A percentile compares a stretch with the other conserved stretches of the same genome.
Evolutionary conservation across 2,888 invertebrate species (phyloP).

Genomic region (Erpobdella octoculata): DNA sequence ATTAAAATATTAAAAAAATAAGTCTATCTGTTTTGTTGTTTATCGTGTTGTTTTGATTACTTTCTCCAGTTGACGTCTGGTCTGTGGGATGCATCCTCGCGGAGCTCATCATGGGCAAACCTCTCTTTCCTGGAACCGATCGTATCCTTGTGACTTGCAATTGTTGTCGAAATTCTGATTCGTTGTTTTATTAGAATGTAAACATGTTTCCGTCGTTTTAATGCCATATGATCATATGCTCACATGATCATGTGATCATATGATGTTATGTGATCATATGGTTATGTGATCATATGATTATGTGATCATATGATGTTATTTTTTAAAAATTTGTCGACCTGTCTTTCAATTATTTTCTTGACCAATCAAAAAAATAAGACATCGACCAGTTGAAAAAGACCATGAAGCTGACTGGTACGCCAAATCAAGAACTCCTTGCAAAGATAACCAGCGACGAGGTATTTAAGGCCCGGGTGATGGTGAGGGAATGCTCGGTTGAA

Average conservation of each 20-base stretch:
- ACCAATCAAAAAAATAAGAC: too few relatives aligned
- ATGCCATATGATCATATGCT: too few relatives aligned
- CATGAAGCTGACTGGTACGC: constrained; percentile 91
- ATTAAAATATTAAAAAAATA: neutral
- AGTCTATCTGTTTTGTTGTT: neutral
- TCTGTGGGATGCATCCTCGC: constrained; percentile 98
- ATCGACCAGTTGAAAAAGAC: constrained; percentile 61
- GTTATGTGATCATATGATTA: too few relatives aligned
- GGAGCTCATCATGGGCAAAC: constrained; percentile 82
- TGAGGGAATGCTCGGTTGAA: neutral
- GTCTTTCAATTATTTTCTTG: too few relatives aligned
- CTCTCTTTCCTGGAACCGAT: constrained; percentile 91
- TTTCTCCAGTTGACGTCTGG: constrained; percentile 80
- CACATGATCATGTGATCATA: too few relatives aligned
- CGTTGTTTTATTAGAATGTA: too few relatives aligned
- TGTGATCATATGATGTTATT: too few relatives aligned
- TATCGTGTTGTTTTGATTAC: neutral
- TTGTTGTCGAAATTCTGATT: neutral
- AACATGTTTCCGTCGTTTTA: too few relatives aligned
- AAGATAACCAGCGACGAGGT: constrained; percentile 95
- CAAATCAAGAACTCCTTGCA: constrained; percentile 81
- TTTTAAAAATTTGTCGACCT: too few relatives aligned
- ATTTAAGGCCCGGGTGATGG: constrained; percentile 40
- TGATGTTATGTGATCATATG: too few relatives aligned
- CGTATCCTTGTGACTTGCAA: constrained; percentile 55